Evolutionary conservation across 1,140 invertebrate species (phyloP).

Genomic region (Papilio glaucus): DNA sequence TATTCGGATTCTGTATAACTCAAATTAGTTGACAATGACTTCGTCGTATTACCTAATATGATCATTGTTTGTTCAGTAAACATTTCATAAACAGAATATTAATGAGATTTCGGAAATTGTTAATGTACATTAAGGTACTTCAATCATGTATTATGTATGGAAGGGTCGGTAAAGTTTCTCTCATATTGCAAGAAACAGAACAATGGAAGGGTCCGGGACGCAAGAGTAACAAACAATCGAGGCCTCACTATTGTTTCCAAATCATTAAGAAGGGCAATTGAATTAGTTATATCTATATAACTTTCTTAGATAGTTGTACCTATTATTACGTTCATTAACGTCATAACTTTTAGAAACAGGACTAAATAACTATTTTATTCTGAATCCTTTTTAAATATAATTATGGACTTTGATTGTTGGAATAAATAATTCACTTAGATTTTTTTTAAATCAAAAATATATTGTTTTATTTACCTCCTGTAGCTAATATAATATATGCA

Average conservation of each 20-base stretch:
- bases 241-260: slow-evolving; percentile 9
- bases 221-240: slow-evolving; percentile 7
- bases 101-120: neutral
- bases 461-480: too few species aligned
- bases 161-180: neutral
- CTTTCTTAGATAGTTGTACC: slow-evolving; percentile 22
- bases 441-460: too few species aligned
- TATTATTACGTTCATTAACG: neutral
- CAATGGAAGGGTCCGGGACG: slow-evolving; percentile 11
- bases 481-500: too few species aligned
- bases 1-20: too few species aligned
- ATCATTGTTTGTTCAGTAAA: neutral
- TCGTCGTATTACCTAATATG: neutral
- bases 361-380: neutral
- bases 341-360: slow-evolving; percentile 2
- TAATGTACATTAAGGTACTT: neutral
- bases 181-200: neutral
- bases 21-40: neutral
- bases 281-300: slow-evolving; percentile 18
- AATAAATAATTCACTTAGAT: too few species aligned
- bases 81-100: neutral
- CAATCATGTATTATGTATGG: neutral
- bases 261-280: slow-evolving; percentile 9
- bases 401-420: too few species aligned
- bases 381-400: neutral